Percentiles rank a stretch among this genome's conserved stretches.
phyloP scores from a whole-genome alignment of 2,113 vertebrate genomes.

The Clarias gariepinus region DNA sequence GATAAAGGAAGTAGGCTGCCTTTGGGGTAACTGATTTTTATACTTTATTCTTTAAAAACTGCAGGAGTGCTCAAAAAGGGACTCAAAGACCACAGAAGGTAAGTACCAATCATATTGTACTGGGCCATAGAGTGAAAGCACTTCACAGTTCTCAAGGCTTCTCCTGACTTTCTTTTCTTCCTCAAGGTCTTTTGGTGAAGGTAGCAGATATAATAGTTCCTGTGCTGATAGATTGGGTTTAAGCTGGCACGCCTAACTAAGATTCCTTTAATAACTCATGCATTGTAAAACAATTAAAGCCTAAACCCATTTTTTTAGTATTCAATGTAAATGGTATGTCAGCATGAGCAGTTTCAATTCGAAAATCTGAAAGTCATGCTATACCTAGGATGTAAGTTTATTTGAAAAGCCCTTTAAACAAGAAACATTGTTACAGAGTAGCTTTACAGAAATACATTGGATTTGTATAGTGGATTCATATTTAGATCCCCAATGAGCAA shows the following conservation, averaged over 20 bases:
- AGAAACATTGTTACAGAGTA: not conserved
- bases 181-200: not conserved
- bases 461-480: not conserved
- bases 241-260: not conserved
- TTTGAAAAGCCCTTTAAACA: not conserved
- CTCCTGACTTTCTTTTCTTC: not conserved
- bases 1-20: not conserved
- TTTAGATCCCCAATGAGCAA: not conserved
- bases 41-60: constrained; percentile 28
- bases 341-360: not conserved
- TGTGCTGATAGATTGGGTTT: not conserved
- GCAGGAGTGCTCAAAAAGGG: constrained; percentile 73
- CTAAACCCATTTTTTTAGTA: not conserved
- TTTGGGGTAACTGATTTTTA: not conserved
- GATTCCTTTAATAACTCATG: not conserved
- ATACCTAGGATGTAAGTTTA: not conserved
- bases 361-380: not conserved
- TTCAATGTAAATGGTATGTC: not conserved
- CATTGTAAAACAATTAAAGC: not conserved
- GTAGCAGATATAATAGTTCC: not conserved
- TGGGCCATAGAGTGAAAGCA: not conserved
- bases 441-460: not conserved
- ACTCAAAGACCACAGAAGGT: constrained; percentile 68
- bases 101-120: constrained; percentile 35
- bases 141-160: not conserved